Percentiles rank a stretch among this genome's conserved stretches.
phyloP scores from a whole-genome alignment of 1,140 invertebrate genomes.

The Lithobius niger region DNA sequence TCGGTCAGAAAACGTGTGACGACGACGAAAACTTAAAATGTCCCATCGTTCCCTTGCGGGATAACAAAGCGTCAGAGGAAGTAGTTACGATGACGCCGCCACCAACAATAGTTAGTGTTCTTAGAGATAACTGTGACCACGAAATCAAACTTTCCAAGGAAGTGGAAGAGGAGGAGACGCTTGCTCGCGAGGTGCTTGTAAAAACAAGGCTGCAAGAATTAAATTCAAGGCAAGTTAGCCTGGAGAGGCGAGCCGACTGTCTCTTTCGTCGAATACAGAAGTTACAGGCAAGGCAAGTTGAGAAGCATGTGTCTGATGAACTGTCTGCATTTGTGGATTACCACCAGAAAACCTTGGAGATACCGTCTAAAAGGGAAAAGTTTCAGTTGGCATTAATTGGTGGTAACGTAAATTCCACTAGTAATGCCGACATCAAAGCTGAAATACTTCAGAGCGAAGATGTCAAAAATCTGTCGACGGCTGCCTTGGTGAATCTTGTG shows the following conservation, averaged over 20 bases:
- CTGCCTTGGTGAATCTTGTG: constrained; percentile 40
- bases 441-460: constrained; percentile 34
- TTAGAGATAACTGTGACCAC: too few relatives aligned
- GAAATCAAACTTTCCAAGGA: too few relatives aligned
- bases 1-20: too few relatives aligned
- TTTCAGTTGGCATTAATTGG: constrained; percentile 17
- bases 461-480: constrained; percentile 37
- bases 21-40: too few relatives aligned
- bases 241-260: constrained; percentile 51
- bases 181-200: constrained; percentile 22
- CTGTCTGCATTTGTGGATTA: constrained; percentile 53
- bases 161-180: too few relatives aligned
- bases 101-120: too few relatives aligned
- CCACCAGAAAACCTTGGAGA: constrained; percentile 41
- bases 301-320: constrained; percentile 59
- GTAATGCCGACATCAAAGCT: constrained; percentile 22
- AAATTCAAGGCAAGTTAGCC: constrained; percentile 42
- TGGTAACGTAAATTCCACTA: not conserved
- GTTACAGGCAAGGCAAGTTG: constrained; percentile 52
- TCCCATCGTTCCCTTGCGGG: too few relatives aligned
- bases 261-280: constrained; percentile 56
- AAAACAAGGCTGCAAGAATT: constrained; percentile 33
- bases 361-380: constrained; percentile 23
- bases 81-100: too few relatives aligned
- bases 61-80: too few relatives aligned